Evolutionary conservation across 1,140 invertebrate genomes (phyloP).

Genomic region (Leptopilina clavipes): DNA sequence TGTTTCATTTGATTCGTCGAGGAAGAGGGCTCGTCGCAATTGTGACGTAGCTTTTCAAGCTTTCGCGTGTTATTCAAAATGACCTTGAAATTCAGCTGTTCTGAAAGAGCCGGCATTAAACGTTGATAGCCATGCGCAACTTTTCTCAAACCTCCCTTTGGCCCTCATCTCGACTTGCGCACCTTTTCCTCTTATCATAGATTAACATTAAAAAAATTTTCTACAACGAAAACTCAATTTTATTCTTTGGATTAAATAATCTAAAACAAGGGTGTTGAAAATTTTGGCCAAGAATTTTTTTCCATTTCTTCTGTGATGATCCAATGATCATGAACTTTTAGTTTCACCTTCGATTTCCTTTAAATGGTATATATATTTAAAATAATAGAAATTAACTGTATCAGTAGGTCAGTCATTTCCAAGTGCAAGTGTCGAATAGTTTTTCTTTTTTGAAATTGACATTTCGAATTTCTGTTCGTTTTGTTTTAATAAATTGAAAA

Average conservation of each 20-base stretch:
- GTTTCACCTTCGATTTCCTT: not conserved
- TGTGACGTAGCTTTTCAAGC: slow-evolving; percentile 56
- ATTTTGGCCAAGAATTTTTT: no score
- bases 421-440: no score
- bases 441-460: no score
- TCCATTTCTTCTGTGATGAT: not conserved
- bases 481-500: no score
- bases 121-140: not conserved
- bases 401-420: no score
- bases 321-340: not conserved
- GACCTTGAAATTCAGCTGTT: slow-evolving; percentile 70
- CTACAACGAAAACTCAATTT: not conserved
- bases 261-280: not conserved
- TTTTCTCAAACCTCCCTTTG: not conserved
- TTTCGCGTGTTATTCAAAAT: slow-evolving; percentile 57
- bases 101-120: slow-evolving; percentile 37
- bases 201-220: not conserved
- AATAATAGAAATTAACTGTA: no score
- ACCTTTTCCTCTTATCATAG: not conserved
- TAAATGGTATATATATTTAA: no score
- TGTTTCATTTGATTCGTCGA: slow-evolving; percentile 58
- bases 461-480: no score
- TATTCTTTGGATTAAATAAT: not conserved
- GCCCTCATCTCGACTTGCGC: not conserved
- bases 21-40: slow-evolving; percentile 61